Percentiles rank a stretch among this genome's conserved stretches.
Conservation (phyloP, 2,797 vertebrate genomes). For the Heteromormyrus szaboi region DNA sequence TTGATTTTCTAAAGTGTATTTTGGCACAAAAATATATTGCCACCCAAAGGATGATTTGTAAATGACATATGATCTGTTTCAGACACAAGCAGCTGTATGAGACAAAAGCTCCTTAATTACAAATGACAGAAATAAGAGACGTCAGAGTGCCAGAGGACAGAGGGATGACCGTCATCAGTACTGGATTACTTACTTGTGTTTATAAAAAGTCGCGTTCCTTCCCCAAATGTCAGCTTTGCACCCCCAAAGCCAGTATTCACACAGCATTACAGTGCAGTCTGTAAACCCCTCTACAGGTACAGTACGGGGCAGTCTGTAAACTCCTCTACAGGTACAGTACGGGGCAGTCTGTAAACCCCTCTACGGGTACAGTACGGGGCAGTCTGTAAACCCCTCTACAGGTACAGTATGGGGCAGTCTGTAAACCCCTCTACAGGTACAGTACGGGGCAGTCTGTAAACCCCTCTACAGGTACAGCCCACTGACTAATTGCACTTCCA, state of each 20-base stretch:
- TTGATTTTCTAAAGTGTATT: neutral
- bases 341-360: neutral
- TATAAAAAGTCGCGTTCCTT: conserved; percentile 29
- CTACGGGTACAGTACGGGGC: neutral
- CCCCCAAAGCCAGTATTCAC: conserved; percentile 19
- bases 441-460: too few relatives aligned
- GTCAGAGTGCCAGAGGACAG: neutral
- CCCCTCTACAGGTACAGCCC: neutral
- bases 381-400: too few relatives aligned
- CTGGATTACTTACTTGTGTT: conserved; percentile 25
- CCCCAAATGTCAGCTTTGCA: conserved; percentile 32
- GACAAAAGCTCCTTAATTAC: neutral
- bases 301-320: neutral
- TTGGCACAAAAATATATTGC: neutral
- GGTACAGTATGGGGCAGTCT: too few relatives aligned
- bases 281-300: neutral
- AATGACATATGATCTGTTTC: neutral
- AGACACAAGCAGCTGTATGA: neutral
- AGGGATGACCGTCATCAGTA: neutral
- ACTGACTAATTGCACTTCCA: neutral
- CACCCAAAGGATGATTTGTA: neutral
- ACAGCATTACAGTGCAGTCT: neutral
- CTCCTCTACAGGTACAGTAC: neutral
- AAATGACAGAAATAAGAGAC: neutral
- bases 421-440: too few relatives aligned